Base-by-base conservation (phyloP, 2,113 vertebrate genomes). In the Piprites chloris region DNA sequence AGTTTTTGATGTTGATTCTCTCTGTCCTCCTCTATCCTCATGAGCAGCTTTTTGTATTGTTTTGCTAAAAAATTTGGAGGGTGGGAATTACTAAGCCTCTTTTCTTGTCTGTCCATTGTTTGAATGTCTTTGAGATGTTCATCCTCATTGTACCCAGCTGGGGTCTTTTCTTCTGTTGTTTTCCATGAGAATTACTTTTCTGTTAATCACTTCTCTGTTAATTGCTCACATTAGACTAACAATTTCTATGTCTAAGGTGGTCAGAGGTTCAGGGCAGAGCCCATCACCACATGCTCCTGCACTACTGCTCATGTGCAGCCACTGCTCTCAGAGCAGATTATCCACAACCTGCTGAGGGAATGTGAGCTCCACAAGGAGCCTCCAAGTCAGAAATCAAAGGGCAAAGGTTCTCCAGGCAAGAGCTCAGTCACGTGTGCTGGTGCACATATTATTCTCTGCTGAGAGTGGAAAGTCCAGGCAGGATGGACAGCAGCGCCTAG, bases 251-350 rank as follows among this genome's bases (percentile, higher is more conserved):
- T 28, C 47, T 61, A 6, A 53, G 35, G 13, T 5, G 1, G 3
- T 27, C 23, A 32, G n/a, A 72, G 24, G 35, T 17, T 37, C 9
- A 6, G 33, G 39, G 28, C 87, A 75, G 71, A 67, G 33, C 56
- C 10, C 28, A 20, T 17, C 21, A 47, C 41, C 15, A 35, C 1
- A 1, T 20, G 12, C 37, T 53, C 37, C 61, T 55, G 63, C 62
- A 18, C 33, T 1, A 1, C 3, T 2, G 10, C 18, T 74, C 18
- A 5, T 0, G 1, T 39, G 30, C 55, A 47, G 41, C 39, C 0
- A 3, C 44, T 49, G 59, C 37, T 28, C 61, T 61, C 2, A 1
- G 46, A 76, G 28, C 59, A 55, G 19, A 10, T 55, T 61, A 28
- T 28, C 39, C 1, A 1, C 66, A 67, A 9, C 41, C 35, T 68